A percentile compares a stretch with the other conserved stretches of the same genome.
phyloP scores from a whole-genome alignment of 1,140 invertebrate genomes.

The Chrysomallon squamiferum region DNA sequence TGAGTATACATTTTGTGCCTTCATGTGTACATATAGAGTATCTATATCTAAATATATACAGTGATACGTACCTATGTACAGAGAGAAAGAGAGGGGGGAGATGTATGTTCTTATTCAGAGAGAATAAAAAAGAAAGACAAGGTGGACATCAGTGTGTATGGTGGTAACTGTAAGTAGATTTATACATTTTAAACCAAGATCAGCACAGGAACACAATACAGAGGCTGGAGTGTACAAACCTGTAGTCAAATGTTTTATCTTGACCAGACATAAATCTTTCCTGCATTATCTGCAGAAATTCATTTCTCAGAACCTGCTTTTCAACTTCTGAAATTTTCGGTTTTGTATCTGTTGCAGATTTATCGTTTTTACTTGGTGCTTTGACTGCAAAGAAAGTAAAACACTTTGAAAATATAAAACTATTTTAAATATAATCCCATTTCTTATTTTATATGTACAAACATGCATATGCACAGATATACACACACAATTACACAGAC shows the following conservation, averaged over 20 bases:
- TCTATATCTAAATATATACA: no score
- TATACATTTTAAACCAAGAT: not conserved
- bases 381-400: not conserved
- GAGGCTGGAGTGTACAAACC: slow-evolving; percentile 58
- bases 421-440: slow-evolving; percentile 15
- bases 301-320: slow-evolving; percentile 74
- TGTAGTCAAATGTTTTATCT: slow-evolving; percentile 85
- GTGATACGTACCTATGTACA: no score
- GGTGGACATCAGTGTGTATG: no score
- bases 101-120: no score
- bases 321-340: slow-evolving; percentile 50
- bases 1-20: no score
- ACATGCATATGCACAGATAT: no score
- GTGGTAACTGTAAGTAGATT: no score
- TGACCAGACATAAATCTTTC: slow-evolving; percentile 83
- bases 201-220: not conserved
- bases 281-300: slow-evolving; percentile 89
- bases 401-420: not conserved
- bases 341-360: slow-evolving; percentile 19
- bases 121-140: no score
- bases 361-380: not conserved
- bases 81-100: no score
- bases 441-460: slow-evolving; percentile 20
- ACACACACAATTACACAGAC: no score
- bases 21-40: no score